phyloP scores from a whole-genome alignment of 2,113 vertebrate genomes.

The Chaenocephalus aceratus region DNA sequence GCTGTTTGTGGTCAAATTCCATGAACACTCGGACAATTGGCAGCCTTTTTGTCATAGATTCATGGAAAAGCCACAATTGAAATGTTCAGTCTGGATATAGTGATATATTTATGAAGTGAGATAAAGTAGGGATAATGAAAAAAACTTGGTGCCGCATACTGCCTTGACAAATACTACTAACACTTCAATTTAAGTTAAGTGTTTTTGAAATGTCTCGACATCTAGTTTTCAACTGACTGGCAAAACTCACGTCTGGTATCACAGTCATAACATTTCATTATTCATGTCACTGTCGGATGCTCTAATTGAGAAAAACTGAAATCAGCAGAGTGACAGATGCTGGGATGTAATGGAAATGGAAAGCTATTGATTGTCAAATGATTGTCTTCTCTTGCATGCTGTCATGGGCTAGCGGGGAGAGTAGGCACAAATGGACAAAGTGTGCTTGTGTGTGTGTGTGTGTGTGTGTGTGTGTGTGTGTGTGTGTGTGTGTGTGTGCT shows the following conservation, averaged over 20 bases:
- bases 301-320: neutral
- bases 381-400: constrained; percentile 21
- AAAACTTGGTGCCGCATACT: neutral
- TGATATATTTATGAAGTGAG: constrained; percentile 35
- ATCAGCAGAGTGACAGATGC: constrained; percentile 13
- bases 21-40: neutral
- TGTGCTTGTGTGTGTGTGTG: neutral
- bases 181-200: neutral
- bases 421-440: constrained; percentile 14
- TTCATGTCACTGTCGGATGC: constrained; percentile 13
- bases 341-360: constrained; percentile 42
- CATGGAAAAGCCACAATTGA: constrained; percentile 12
- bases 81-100: constrained; percentile 1
- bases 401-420: constrained; percentile 8
- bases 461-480: neutral
- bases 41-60: constrained; percentile 25
- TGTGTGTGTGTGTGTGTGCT: neutral
- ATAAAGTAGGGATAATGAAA: constrained; percentile 20
- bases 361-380: constrained; percentile 58
- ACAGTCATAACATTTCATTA: neutral
- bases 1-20: constrained; percentile 34
- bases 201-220: neutral
- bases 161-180: constrained; percentile 1
- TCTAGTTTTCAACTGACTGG: constrained; percentile 9
- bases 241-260: constrained; percentile 1